Evolutionary conservation across 2,888 invertebrate genomes (phyloP).

Genomic region (Aphelenchoides bicaudatus): DNA sequence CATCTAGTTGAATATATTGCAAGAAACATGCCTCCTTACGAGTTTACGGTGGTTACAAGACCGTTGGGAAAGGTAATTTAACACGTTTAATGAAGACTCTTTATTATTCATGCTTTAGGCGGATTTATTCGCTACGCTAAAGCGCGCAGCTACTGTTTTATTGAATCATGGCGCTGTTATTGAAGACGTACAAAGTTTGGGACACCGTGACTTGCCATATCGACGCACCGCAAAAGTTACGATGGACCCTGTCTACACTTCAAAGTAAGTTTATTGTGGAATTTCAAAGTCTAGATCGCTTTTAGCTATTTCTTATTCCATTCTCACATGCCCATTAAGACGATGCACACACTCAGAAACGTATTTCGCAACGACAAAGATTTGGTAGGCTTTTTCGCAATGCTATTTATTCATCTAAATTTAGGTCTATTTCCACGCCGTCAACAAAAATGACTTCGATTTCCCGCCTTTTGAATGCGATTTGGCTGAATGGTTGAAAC

Average conservation of each 20-base stretch:
- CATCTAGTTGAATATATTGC: not conserved
- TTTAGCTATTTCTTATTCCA: conserved; percentile 48
- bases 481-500: conserved; percentile 51
- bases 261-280: conserved; percentile 41
- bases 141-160: conserved; percentile 48
- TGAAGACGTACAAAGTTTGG: conserved; percentile 50
- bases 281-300: conserved; percentile 1
- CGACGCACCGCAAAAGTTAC: conserved; percentile 49
- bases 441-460: conserved; percentile 35
- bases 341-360: conserved; percentile 39
- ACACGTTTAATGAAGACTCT: not conserved
- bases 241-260: conserved; percentile 48
- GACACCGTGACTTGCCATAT: conserved; percentile 53
- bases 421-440: conserved; percentile 46
- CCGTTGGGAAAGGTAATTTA: conserved; percentile 50
- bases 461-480: conserved; percentile 40
- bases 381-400: conserved; percentile 34
- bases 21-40: conserved; percentile 51
- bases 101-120: conserved; percentile 25
- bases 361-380: conserved; percentile 51
- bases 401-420: not conserved
- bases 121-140: conserved; percentile 47
- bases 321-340: conserved; percentile 45
- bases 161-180: conserved; percentile 57
- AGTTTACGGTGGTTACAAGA: conserved; percentile 51